Conservation (phyloP, 1,140 invertebrate species). For the Oncopeltus fasciatus region DNA sequence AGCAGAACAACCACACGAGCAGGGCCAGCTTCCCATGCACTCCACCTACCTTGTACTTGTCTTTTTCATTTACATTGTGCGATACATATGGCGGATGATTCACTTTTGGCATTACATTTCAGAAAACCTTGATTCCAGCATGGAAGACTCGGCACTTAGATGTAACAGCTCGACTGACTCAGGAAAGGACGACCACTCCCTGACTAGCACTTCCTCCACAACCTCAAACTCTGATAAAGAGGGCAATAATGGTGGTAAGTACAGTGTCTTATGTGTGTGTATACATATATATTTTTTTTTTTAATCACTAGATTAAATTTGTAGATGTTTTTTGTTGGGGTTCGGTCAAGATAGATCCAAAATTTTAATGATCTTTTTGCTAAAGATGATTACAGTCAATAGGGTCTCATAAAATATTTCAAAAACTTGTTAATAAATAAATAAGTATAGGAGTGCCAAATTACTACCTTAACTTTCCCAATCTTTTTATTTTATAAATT, state of each 20-base stretch:
- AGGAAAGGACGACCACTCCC: conserved; percentile 19
- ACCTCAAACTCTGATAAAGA: conserved; percentile 17
- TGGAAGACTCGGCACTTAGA: conserved; percentile 19
- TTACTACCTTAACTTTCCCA: no score
- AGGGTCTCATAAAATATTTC: no score
- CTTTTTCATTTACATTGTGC: background rate
- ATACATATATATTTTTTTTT: no score
- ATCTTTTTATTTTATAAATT: no score
- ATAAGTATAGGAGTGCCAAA: no score
- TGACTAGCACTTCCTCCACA: conserved; percentile 15
- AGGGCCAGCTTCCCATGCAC: background rate
- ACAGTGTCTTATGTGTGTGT: background rate
- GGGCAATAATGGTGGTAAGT: conserved; percentile 13
- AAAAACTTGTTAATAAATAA: no score
- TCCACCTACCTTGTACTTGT: background rate
- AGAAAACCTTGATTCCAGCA: conserved; percentile 18
- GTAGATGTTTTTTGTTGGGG: no score
- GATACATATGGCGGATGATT: background rate
- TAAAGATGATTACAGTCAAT: no score
- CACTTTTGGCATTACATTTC: conserved; percentile 8
- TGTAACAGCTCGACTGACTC: conserved; percentile 20
- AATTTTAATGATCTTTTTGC: no score
- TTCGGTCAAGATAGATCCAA: no score
- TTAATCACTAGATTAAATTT: no score
- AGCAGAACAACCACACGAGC: background rate